Base-by-base conservation (phyloP, 2,888 invertebrate species). In the Chloroclystis v-ata region DNA sequence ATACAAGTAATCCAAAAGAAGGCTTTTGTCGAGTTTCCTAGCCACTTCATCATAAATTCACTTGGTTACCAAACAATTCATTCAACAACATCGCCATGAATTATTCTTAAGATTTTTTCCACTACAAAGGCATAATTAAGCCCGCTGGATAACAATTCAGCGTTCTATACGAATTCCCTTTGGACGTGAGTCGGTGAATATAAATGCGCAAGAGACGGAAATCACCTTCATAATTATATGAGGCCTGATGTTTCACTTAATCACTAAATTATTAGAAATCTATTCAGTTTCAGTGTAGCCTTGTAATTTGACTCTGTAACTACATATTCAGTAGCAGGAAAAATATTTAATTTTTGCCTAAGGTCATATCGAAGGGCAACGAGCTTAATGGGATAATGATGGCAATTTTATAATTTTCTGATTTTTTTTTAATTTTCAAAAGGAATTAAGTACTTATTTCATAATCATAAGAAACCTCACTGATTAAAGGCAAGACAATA, bases 51-150 rank as follows among this genome's bases (percentile, higher is more conserved):
- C 38, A 46, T n/a, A 29, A 38, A 46, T 50, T 46, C 29, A 46
- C 35, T 35, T 30, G 43, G 43, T 28, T 43, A 35, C 46, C 45
- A 37, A 42, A 45, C 51, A 39, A 39, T 47, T 51, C 54, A 65
- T 14, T 29, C 37, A 42, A 69, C 65, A 29, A 57, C 65, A 62
- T 62, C 55, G 59, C 54, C 60, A 72, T 78, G 63, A 72, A 78
- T 75, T 67, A 79, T 78, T 76, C 72, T 10, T 2, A 5, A 48
- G 24, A 37, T 62, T 70, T 73, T 75, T 72, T 65, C 61, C 61
- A 69, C 60, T 59, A 72, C 72, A 75, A 76, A 76, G 78, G 69
- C 67, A 77, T 80, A 82, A 83, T 82, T 82, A 81, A 75, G 65
- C 82, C 82, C 81, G 54, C 68, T 67, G 82, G 82, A 80, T 71